Conservation (phyloP, 2,113 vertebrate genomes). For the Trichechus manatus region DNA sequence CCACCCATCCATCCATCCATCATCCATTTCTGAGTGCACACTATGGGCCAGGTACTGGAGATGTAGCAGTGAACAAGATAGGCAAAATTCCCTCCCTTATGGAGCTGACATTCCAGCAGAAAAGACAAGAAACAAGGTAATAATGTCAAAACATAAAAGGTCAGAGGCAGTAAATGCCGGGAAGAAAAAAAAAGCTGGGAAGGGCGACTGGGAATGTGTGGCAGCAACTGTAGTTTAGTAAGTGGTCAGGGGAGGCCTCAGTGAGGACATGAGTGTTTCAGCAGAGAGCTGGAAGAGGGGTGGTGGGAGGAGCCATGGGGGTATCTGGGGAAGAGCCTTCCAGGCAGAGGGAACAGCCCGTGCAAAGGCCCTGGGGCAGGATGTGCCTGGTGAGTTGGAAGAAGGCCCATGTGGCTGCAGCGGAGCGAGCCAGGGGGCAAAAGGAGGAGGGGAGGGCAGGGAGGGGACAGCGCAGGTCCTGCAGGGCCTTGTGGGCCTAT, state of each 20-base stretch:
- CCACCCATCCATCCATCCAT: background rate
- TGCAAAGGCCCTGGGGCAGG: background rate
- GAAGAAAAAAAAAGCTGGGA: background rate
- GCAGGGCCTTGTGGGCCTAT: background rate
- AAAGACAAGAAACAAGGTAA: too few relatives aligned
- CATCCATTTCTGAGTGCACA: too few relatives aligned
- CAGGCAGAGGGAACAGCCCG: too few relatives aligned
- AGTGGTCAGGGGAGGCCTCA: background rate
- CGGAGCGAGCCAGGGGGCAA: too few relatives aligned
- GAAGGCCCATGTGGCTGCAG: accelerated
- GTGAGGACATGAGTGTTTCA: background rate
- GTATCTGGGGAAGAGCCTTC: accelerated
- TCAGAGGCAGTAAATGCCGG: background rate
- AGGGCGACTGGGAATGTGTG: accelerated
- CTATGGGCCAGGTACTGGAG: accelerated
- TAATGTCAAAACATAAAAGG: accelerated
- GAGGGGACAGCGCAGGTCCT: background rate
- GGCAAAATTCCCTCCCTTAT: background rate
- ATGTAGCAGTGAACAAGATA: background rate
- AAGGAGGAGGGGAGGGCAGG: accelerated
- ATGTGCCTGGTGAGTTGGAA: accelerated
- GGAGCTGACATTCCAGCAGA: background rate
- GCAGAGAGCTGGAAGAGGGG: background rate
- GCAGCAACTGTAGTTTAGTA: accelerated
- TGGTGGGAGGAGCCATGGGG: background rate